Base-by-base conservation (phyloP, 2,888 invertebrate species). In the Monochamus alternatus region DNA sequence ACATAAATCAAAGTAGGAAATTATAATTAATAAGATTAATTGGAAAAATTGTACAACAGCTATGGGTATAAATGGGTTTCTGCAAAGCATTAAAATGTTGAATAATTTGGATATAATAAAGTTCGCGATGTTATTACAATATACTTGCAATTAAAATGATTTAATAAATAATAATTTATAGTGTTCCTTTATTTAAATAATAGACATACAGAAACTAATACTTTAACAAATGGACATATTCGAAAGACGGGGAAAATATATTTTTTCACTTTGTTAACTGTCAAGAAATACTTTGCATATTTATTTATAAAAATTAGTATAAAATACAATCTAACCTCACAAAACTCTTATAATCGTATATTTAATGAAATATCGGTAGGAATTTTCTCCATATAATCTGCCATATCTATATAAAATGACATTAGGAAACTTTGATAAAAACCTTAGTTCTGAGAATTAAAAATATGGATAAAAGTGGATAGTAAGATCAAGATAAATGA, bases 401-500 rank as follows among this genome's bases (percentile, higher is more conserved):
- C 5, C 47, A 3, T 47, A 22, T 38, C 38, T 4, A 38, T 38
- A 38, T 38, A 2, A 38, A 38, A 9, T 47, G 47, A 47, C 9
- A 47, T 9, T 12, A 12, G 47, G 3, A 47, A 47, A 47, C 12
- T 14, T 14, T 4, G 38, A 38, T 38, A 58, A 58, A n/a, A 58
- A 62, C 32, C n/a, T 30, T 14, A 7, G 22, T 8, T 47, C 47
- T 47, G 47, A 47, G 47, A 9, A 47, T 3, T 12, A 1, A 12
- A 55, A 44, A 59, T 30, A 43, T 58, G 43, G 38, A 68, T 4
- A 5, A 22, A 14, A 8, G 58, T 47, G 38, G 7, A 38, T 38
- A 47, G 12, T 9, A 47, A 43, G 58, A 59, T 58, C 58, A 68
- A 58, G 58, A 67, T 38, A 58, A 67, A 67, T 67, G 58, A 22